These are phyloP conservation scores for Caenorhabditis becei DNA, from an alignment of 2,888 invertebrate genomes.

Conservation along the genomic window DNA sequence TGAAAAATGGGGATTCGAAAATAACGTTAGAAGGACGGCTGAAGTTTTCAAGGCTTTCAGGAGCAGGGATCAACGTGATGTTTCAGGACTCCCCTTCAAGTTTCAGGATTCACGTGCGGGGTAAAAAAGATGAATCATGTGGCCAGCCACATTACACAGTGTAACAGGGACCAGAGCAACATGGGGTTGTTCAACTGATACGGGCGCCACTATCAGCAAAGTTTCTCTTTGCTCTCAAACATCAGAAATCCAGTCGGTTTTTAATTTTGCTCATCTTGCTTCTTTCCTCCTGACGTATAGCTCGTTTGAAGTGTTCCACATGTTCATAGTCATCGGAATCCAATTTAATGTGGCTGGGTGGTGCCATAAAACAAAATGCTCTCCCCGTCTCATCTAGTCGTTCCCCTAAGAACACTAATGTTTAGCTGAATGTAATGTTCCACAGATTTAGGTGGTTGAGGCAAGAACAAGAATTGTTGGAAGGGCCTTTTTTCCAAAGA, in stretches of 20 bases:
- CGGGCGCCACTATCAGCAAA: conserved; percentile 33
- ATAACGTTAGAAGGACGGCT: too few species aligned
- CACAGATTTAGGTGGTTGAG: conserved; percentile 48
- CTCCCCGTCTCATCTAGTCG: background rate
- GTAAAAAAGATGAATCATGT: conserved; percentile 51
- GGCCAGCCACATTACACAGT: conserved; percentile 47
- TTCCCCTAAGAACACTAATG: conserved; percentile 6
- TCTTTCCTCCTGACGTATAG: background rate
- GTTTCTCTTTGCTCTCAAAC: conserved; percentile 38
- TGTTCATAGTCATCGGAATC: conserved; percentile 14
- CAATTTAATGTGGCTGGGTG: conserved; percentile 36
- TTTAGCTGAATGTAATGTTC: conserved; percentile 46
- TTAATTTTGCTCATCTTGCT: background rate
- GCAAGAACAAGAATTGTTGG: conserved; percentile 42
- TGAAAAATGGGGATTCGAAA: too few species aligned
- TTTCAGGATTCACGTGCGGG: conserved; percentile 23
- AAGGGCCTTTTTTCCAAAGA: conserved; percentile 38
- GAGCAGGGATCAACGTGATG: background rate
- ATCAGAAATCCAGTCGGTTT: conserved; percentile 22
- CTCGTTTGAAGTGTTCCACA: conserved; percentile 38
- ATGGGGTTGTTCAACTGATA: conserved; percentile 56
- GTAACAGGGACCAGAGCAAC: conserved; percentile 40
- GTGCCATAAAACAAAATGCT: conserved; percentile 50
- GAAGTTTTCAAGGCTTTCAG: background rate
- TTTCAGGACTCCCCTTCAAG: background rate